Conservation (phyloP, 92 coral and sea anemone species). For the Scolanthus callimorphus region DNA sequence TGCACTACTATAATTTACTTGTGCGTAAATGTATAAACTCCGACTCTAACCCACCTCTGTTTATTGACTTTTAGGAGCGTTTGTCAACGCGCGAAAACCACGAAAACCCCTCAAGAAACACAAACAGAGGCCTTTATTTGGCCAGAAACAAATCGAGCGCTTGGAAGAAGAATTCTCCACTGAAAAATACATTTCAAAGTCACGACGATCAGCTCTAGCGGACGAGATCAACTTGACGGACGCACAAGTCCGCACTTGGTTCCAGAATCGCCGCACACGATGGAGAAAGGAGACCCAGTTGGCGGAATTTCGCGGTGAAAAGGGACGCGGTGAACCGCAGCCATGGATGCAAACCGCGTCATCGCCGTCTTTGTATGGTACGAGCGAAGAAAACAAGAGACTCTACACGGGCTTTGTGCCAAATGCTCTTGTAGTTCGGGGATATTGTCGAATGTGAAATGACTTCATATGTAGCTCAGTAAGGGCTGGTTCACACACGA, state of each 20-base stretch:
- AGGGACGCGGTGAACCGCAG: conserved; percentile 22
- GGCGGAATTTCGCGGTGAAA: conserved; percentile 39
- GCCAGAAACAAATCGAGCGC: conserved; percentile 73
- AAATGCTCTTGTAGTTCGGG: neutral
- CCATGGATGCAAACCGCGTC: too few relatives aligned
- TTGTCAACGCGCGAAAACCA: too few relatives aligned
- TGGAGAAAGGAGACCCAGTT: conserved; percentile 85
- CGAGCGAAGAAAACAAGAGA: neutral
- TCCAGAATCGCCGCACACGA: conserved; percentile 86
- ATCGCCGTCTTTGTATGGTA: too few relatives aligned
- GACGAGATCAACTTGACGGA: conserved; percentile 72
- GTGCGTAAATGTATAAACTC: too few relatives aligned
- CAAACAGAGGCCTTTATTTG: conserved; percentile 82
- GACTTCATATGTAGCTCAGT: too few relatives aligned
- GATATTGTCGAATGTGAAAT: neutral
- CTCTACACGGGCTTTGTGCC: neutral
- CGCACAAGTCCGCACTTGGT: conserved; percentile 90
- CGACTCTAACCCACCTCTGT: too few relatives aligned
- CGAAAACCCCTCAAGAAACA: conserved; percentile 77
- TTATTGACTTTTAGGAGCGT: too few relatives aligned
- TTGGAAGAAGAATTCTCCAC: conserved; percentile 77
- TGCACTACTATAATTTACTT: too few relatives aligned
- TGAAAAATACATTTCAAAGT: conserved; percentile 86
- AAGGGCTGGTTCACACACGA: too few relatives aligned
- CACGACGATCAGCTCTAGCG: conserved; percentile 75